These are phyloP conservation scores for Sebastes matsubarae DNA, from an alignment of 2,797 vertebrate genomes.

Conservation along the genomic window DNA sequence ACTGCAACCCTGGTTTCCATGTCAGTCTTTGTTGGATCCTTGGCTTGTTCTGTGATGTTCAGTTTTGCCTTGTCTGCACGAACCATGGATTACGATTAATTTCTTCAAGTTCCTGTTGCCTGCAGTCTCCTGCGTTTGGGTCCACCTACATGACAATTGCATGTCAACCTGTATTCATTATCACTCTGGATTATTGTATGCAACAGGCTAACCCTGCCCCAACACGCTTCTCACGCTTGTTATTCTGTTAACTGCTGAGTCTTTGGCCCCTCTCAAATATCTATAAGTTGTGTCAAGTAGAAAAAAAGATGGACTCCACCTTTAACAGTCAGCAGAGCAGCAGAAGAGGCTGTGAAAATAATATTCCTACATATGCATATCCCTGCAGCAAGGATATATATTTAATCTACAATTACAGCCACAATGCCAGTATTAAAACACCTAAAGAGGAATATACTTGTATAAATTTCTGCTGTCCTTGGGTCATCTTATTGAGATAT, in stretches of 20 bases:
- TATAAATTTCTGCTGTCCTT: slow-evolving; percentile 37
- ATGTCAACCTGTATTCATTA: not conserved
- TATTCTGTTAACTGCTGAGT: not conserved
- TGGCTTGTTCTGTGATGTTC: not conserved
- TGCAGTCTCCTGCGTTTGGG: not conserved
- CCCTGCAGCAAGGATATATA: not conserved
- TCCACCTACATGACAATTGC: not conserved
- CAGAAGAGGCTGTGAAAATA: not conserved
- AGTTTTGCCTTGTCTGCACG: not conserved
- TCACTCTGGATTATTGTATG: not conserved
- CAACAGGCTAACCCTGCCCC: not conserved
- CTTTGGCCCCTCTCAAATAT: not conserved
- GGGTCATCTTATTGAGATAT: slow-evolving; percentile 60
- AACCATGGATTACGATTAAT: not conserved
- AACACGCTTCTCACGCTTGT: not conserved
- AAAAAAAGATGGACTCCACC: not conserved
- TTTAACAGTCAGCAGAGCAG: not conserved
- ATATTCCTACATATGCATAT: not conserved
- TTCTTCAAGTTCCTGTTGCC: not conserved
- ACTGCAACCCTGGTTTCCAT: not conserved
- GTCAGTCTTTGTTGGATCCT: not conserved
- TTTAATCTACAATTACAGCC: not conserved
- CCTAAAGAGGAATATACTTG: not conserved
- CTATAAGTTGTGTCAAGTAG: not conserved
- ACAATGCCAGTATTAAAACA: not conserved